Percentiles rank a stretch among this genome's conserved stretches.
Conservation (phyloP, 2,888 invertebrate species). For the Eupithecia vulgata region DNA sequence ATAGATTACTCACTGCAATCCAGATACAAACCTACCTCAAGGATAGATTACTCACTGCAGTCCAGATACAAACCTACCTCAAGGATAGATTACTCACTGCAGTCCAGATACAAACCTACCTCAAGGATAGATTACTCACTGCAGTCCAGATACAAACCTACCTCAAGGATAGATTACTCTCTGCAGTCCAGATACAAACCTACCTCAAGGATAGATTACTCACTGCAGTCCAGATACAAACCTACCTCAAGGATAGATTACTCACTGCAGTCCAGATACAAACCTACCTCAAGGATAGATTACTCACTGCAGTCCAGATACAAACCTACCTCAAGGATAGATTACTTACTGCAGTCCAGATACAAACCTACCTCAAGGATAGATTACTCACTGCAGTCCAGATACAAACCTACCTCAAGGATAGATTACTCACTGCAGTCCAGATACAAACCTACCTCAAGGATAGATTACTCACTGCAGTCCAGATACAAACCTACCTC, state of each 20-base stretch:
- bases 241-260: constrained; percentile 78
- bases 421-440: constrained; percentile 64
- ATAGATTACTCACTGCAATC: constrained; percentile 64
- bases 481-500: constrained; percentile 79
- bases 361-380: constrained; percentile 80
- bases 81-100: constrained; percentile 68
- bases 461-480: constrained; percentile 65
- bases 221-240: constrained; percentile 69
- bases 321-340: constrained; percentile 79
- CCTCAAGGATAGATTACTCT: constrained; percentile 74
- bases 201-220: constrained; percentile 77
- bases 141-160: constrained; percentile 75
- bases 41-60: constrained; percentile 65
- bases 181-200: constrained; percentile 71
- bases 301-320: constrained; percentile 67
- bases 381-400: constrained; percentile 66
- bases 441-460: constrained; percentile 80
- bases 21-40: constrained; percentile 80
- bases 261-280: constrained; percentile 67
- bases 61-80: constrained; percentile 79
- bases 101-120: constrained; percentile 77
- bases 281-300: constrained; percentile 80
- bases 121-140: constrained; percentile 71
- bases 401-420: constrained; percentile 81
- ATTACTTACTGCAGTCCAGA: constrained; percentile 67